Base-by-base conservation (phyloP, 2,888 invertebrate genomes). In the Athetis lepigone region DNA sequence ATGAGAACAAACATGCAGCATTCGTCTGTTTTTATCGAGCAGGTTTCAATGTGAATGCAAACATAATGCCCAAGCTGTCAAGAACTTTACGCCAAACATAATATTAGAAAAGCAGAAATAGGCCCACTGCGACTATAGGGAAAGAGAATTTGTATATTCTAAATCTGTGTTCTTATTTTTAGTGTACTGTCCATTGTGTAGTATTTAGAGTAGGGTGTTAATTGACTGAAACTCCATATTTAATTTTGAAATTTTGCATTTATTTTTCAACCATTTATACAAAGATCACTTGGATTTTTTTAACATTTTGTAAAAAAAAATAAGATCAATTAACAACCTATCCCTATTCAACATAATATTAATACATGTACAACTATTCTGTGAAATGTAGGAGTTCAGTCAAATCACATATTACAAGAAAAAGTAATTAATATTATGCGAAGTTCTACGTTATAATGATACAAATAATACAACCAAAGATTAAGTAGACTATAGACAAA, bases 141-240 rank as follows among this genome's bases (percentile, higher is more conserved):
- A 67, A 68, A 71, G 37, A 77, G 19, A 80, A 75, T 81, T 82
- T 85, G 64, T 71, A 83, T 37, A 25, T 77, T 81, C 55, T 61
- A 81, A 79, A 63, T 77, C 57, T 77, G 69, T 66, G 70, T 66
- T 69, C 46, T 50, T 36, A 55, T 45, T 57, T 50, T 75, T 11
- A 58, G 29, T 49, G 40, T 56, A 63, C 46, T 57, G 47, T 65
- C 4, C 60, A 58, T 57, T 60, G 66, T 61, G 70, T 67, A 64
- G 76, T 88, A 87, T 88, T 90, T 86, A 92, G 92, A 93, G 90
- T 92, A 94, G 94, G 94, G 94, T 94, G 94, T 93, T 94, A 94
- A 94, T 94, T 95, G 95, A 95, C 95, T 95, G 94, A 95, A 95
- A 95, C 95, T 95, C 95, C 94, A 95, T 87, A 86, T 88, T 86